Evolutionary conservation across 2,113 vertebrate genomes (phyloP).

Genomic region (Channa argus): DNA sequence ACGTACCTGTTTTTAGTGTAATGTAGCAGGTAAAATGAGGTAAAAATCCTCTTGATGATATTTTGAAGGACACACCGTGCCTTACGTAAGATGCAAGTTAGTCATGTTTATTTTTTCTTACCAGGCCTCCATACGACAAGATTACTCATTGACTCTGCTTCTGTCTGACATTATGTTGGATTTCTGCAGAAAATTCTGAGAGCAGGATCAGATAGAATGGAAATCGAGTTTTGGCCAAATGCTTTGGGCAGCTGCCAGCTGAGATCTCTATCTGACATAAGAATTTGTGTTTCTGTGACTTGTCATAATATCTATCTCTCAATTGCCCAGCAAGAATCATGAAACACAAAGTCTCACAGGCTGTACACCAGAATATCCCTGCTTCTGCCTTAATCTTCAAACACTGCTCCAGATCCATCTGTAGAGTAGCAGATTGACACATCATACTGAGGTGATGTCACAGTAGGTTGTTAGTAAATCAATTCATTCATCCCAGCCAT

Average conservation of each 20-base stretch:
- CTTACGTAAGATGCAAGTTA: conserved; percentile 44
- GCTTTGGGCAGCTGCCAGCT: conserved; percentile 32
- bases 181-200: conserved; percentile 32
- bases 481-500: no score
- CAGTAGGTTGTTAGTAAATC: no score
- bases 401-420: no score
- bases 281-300: conserved; percentile 32
- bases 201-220: conserved; percentile 19
- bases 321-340: conserved; percentile 1
- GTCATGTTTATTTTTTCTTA: conserved; percentile 23
- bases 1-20: not conserved
- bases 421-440: no score
- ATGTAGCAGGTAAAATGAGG: not conserved
- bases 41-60: conserved; percentile 4
- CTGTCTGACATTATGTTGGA: conserved; percentile 24
- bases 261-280: conserved; percentile 27
- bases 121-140: conserved; percentile 25
- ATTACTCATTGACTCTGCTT: conserved; percentile 39
- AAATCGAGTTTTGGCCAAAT: conserved; percentile 36
- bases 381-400: not conserved
- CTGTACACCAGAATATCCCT: not conserved
- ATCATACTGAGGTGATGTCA: no score
- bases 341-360: not conserved
- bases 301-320: conserved; percentile 18
- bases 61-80: conserved; percentile 12